Evolutionary conservation across 1,140 invertebrate species (phyloP), one percentile per base, ranked within the genome.

Genomic region (Musca vetustissima): DNA sequence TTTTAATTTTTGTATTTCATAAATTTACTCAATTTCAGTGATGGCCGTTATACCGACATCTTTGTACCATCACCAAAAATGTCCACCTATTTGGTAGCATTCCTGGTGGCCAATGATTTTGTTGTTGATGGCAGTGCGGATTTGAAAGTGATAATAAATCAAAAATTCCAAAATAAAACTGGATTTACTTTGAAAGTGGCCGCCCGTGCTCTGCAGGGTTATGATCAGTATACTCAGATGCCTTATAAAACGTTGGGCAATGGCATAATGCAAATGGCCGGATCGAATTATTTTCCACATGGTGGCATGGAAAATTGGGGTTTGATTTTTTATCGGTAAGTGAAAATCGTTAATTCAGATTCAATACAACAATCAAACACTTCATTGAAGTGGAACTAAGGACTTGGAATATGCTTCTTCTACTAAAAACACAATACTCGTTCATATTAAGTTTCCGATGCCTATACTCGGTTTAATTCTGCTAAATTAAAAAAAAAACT

Each of bases 261-360:
- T 47, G 74, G 80, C 0, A 86, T 88, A 66, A 76, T 88, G 70
- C 88, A 90, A 79, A 87, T 91, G 72, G 87, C 90, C 7, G 91
- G 90, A 1, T 86, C 94, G 2, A 91, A 92, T 0, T 88, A 92
- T 73, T 93, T 93, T 74, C 85, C 86, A 4, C 87, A 88, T 64
- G 91, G 91, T 11, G 92, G 91, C 43, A 93, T 93, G 92, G 92
- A 94, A 75, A 93, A 93, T 81, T 94, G 92, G 92, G 92, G 91
- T n/a, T 81, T 94, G 1, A 86, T 93, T 52, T 89, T 90, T 1
- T 93, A 89, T 65, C 76, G 70, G 76, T 78, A 15, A 25, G 66
- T n/a, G n/a, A n/a, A n/a, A n/a, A n/a, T n/a, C n/a, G n/a, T n/a
- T n/a, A n/a, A n/a, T n/a, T n/a, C n/a, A n/a, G n/a, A n/a, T n/a